Evolutionary conservation across 2,113 vertebrate genomes (phyloP).

Genomic region (Clarias magur): DNA sequence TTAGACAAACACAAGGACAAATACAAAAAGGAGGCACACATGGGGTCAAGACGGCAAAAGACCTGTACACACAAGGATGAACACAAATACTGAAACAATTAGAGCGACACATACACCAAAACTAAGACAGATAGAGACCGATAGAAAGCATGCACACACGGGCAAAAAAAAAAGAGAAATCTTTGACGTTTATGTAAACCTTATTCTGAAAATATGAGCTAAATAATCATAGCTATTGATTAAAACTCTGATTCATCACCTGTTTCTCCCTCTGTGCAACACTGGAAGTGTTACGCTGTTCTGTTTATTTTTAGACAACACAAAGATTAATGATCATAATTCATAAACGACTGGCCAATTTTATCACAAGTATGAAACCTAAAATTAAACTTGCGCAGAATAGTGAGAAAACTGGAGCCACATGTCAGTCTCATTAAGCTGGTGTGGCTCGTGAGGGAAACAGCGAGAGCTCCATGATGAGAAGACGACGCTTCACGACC

Average conservation of each 20-base stretch:
- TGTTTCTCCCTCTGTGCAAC: neutral
- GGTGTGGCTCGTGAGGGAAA: neutral
- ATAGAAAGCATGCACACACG: too few species aligned
- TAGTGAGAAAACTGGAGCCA: neutral
- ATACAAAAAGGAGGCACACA: neutral
- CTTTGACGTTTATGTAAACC: neutral
- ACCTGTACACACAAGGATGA: neutral
- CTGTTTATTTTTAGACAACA: neutral
- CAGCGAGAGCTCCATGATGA: neutral
- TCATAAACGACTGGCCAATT: neutral
- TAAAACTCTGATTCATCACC: neutral
- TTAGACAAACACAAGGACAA: neutral
- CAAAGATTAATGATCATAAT: neutral
- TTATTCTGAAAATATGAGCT: neutral
- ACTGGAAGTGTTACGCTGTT: neutral
- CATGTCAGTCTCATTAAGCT: neutral
- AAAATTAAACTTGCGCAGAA: neutral
- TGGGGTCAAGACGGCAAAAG: too few species aligned
- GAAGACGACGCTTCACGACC: neutral
- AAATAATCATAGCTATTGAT: neutral
- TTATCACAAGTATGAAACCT: neutral
- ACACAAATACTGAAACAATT: neutral
- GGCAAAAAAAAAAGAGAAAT: neutral
- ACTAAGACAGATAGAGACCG: too few species aligned
- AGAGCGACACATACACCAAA: neutral